phyloP scores from a whole-genome alignment of 2,888 invertebrate genomes.

The Girardia tigrina region DNA sequence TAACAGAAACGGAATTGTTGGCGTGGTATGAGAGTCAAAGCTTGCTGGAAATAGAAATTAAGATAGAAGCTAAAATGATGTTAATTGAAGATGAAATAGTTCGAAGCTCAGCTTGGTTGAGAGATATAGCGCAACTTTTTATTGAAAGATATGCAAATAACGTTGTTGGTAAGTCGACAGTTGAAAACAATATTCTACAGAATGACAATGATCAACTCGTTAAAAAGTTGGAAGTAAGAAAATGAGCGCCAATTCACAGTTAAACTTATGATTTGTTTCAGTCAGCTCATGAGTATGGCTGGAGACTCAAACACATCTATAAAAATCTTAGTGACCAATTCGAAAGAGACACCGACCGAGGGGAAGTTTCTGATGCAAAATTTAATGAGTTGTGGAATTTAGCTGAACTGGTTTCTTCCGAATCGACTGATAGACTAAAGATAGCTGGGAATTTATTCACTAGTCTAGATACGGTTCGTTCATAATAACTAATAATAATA shows the following conservation, averaged over 20 bases:
- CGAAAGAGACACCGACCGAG: background rate
- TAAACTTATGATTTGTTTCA: background rate
- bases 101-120: background rate
- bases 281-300: background rate
- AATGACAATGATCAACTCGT: background rate
- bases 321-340: background rate
- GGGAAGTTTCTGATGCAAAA: background rate
- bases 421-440: background rate
- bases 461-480: background rate
- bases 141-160: background rate
- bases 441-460: background rate
- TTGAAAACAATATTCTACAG: background rate
- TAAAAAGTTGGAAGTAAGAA: background rate
- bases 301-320: background rate
- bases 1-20: background rate
- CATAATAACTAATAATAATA: too few relatives aligned
- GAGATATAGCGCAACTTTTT: background rate
- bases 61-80: slow-evolving; percentile 9
- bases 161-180: background rate
- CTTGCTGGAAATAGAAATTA: background rate
- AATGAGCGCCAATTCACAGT: background rate
- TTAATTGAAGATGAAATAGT: background rate
- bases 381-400: background rate
- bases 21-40: background rate
- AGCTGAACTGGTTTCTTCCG: background rate